A percentile compares a stretch with the other conserved stretches of the same genome.
phyloP scores from a whole-genome alignment of 2,797 vertebrate species.

The Mergus octosetaceus region DNA sequence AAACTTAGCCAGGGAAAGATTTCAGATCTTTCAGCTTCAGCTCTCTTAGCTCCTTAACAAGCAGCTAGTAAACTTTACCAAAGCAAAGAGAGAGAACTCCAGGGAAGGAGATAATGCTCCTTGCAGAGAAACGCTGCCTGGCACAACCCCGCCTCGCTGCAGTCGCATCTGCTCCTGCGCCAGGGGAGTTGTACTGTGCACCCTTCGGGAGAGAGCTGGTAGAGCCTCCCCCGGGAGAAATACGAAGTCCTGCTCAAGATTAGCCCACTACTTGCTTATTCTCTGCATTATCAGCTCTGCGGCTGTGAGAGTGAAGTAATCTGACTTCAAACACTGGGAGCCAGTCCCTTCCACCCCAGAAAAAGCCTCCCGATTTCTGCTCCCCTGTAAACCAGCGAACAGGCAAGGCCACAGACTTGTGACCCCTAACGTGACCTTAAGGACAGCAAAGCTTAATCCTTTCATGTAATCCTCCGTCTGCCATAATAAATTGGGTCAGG shows the following conservation, averaged over 20 bases:
- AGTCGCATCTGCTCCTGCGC: slow-evolving; percentile 18
- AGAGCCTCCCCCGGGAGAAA: slow-evolving; percentile 13
- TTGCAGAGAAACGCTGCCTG: slow-evolving; percentile 27
- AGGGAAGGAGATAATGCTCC: slow-evolving; percentile 16
- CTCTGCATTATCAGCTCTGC: slow-evolving; percentile 23
- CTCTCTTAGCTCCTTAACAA: slow-evolving; percentile 45
- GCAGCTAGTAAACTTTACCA: slow-evolving; percentile 52
- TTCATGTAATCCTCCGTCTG: slow-evolving; percentile 63
- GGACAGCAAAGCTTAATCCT: slow-evolving; percentile 64
- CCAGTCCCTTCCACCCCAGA: slow-evolving; percentile 39
- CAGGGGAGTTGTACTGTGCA: not conserved
- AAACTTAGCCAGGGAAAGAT: slow-evolving; percentile 31
- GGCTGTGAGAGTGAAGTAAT: slow-evolving; percentile 40
- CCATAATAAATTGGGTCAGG: slow-evolving; percentile 62
- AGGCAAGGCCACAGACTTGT: slow-evolving; percentile 56
- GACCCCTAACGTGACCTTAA: slow-evolving; percentile 45
- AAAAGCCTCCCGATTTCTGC: slow-evolving; percentile 7
- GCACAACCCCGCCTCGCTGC: slow-evolving; percentile 10
- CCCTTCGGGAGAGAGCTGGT: slow-evolving; percentile 25
- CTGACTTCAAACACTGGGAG: slow-evolving; percentile 37
- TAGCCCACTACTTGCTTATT: slow-evolving; percentile 36
- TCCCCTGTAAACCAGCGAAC: slow-evolving; percentile 30
- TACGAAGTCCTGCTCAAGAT: slow-evolving; percentile 16
- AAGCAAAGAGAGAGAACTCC: slow-evolving; percentile 40
- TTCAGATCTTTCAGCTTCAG: slow-evolving; percentile 49